Percentiles rank a stretch among this genome's conserved stretches.
Conservation (phyloP, 2,113 vertebrate genomes). For the Coturnix japonica region DNA sequence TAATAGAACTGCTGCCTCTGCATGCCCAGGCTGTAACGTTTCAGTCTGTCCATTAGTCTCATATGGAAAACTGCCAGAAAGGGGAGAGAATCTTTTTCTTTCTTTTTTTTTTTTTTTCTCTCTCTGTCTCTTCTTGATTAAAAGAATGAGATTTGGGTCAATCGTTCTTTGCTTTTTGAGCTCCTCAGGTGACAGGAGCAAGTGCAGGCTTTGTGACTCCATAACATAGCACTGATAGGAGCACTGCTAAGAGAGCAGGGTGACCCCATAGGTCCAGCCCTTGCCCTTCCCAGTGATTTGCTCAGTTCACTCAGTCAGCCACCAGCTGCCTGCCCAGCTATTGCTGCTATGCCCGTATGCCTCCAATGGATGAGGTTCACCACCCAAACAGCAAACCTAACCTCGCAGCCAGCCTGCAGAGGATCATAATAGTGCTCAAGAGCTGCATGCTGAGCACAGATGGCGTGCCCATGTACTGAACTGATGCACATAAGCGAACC, state of each 20-base stretch:
- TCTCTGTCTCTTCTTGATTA: background rate
- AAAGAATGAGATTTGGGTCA: background rate
- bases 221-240: background rate
- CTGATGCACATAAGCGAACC: accelerated
- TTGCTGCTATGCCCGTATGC: accelerated
- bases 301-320: background rate
- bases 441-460: background rate
- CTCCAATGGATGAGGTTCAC: background rate
- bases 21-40: background rate
- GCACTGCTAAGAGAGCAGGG: background rate
- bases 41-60: background rate
- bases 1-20: background rate
- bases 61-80: background rate
- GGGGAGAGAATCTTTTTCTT: background rate
- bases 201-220: background rate
- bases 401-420: background rate
- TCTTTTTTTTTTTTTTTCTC: too few relatives aligned
- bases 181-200: background rate
- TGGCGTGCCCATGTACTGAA: background rate
- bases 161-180: background rate
- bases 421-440: background rate
- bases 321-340: background rate
- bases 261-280: background rate
- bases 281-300: background rate
- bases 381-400: background rate